phyloP scores from a whole-genome alignment of 2,113 vertebrate species.

The Isurus oxyrinchus region DNA sequence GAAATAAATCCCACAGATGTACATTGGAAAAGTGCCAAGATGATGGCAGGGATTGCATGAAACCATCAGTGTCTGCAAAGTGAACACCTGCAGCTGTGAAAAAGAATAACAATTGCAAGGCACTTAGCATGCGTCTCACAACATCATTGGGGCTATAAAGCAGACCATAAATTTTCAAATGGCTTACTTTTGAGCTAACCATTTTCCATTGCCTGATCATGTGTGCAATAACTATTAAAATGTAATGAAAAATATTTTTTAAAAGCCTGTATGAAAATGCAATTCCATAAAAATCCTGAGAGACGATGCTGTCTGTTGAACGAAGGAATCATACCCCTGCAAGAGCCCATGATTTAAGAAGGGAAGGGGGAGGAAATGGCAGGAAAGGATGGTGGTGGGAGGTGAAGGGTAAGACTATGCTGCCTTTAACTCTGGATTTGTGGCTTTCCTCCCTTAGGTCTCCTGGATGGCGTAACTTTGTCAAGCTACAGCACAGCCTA shows the following conservation, averaged over 20 bases:
- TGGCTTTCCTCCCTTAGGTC: background rate
- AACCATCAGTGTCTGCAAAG: background rate
- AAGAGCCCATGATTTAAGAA: background rate
- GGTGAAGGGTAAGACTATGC: background rate
- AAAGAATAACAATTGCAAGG: slow-evolving; percentile 1
- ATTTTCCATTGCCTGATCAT: slow-evolving; percentile 37
- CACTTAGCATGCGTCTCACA: slow-evolving; percentile 9
- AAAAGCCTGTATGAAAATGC: background rate
- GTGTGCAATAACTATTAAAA: slow-evolving; percentile 37
- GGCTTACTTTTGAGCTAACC: slow-evolving; percentile 33
- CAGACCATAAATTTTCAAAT: slow-evolving; percentile 35
- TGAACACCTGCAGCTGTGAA: slow-evolving; percentile 32
- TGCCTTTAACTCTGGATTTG: background rate
- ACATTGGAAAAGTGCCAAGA: slow-evolving; percentile 21
- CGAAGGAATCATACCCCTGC: background rate
- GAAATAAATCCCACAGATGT: slow-evolving; percentile 30
- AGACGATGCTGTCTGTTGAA: background rate
- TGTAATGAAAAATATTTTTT: slow-evolving; percentile 36
- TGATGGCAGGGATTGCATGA: slow-evolving; percentile 15
- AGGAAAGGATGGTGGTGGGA: background rate
- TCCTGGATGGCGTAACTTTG: background rate
- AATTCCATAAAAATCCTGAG: background rate
- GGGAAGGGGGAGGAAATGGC: background rate
- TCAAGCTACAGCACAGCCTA: background rate
- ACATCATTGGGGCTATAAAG: slow-evolving; percentile 28